phyloP scores from a whole-genome alignment of 2,797 vertebrate genomes.

The Anniella stebbinsi region DNA sequence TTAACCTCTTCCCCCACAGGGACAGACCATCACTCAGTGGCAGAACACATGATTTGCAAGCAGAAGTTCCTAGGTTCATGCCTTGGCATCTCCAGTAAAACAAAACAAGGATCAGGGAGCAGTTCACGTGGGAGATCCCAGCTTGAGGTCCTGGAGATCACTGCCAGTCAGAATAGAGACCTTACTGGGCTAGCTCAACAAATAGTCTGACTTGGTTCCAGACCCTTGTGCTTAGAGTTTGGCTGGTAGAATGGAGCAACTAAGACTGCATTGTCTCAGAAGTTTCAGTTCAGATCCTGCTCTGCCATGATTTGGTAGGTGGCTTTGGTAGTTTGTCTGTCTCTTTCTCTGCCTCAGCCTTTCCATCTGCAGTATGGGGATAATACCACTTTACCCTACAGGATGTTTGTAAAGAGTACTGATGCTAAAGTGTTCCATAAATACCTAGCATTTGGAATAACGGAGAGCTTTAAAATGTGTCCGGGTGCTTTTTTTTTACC shows the following conservation, averaged over 20 bases:
- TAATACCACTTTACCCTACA: not conserved
- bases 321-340: not conserved
- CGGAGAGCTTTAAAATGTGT: not conserved
- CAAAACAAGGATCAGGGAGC: no score
- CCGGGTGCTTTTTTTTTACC: no score
- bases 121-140: no score
- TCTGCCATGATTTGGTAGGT: not conserved
- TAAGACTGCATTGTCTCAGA: no score
- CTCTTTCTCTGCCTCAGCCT: not conserved
- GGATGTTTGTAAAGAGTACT: not conserved
- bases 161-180: no score
- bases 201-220: not conserved
- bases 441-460: not conserved
- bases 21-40: no score
- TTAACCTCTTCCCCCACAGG: not conserved
- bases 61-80: no score
- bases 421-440: not conserved
- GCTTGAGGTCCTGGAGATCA: no score
- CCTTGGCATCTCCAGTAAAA: not conserved
- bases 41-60: not conserved
- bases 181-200: no score
- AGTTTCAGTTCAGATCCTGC: no score
- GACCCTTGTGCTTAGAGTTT: not conserved
- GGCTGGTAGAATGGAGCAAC: no score
- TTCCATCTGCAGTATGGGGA: not conserved